A percentile compares a stretch with the other conserved stretches of the same genome.
Conservation (phyloP, 2,888 invertebrate genomes). For the Lycophotia porphyrea region DNA sequence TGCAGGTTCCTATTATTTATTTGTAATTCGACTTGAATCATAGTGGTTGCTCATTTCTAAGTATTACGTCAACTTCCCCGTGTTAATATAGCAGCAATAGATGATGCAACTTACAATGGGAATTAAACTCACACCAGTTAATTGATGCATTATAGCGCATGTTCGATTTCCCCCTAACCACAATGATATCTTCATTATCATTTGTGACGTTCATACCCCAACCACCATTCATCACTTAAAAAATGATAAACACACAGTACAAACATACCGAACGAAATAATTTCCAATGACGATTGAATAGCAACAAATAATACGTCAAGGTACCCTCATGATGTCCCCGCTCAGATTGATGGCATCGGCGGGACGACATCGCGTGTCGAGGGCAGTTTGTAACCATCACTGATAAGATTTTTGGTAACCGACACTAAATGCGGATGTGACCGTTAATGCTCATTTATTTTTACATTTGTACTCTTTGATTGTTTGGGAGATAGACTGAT, state of each 20-base stretch:
- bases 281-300: slow-evolving; percentile 61
- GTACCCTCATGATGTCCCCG: slow-evolving; percentile 65
- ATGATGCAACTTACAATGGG: neutral
- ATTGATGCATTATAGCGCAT: neutral
- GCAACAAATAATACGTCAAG: slow-evolving; percentile 59
- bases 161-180: neutral
- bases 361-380: slow-evolving; percentile 61
- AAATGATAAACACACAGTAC: slow-evolving; percentile 25
- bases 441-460: slow-evolving; percentile 62
- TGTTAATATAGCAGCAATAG: neutral
- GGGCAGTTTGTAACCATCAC: slow-evolving; percentile 57
- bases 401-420: slow-evolving; percentile 62
- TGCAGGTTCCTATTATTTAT: neutral
- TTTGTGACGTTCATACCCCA: slow-evolving; percentile 25
- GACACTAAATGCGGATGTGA: slow-evolving; percentile 63
- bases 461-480: slow-evolving; percentile 55
- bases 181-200: slow-evolving; percentile 2
- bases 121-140: neutral
- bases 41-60: neutral
- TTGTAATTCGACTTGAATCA: neutral
- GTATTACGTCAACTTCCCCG: neutral
- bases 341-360: slow-evolving; percentile 36
- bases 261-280: slow-evolving; percentile 39
- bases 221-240: slow-evolving; percentile 3
- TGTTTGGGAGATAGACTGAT: slow-evolving; percentile 32